Base-by-base conservation (phyloP, 2,113 vertebrate genomes). In the Vulpes ferrilata region DNA sequence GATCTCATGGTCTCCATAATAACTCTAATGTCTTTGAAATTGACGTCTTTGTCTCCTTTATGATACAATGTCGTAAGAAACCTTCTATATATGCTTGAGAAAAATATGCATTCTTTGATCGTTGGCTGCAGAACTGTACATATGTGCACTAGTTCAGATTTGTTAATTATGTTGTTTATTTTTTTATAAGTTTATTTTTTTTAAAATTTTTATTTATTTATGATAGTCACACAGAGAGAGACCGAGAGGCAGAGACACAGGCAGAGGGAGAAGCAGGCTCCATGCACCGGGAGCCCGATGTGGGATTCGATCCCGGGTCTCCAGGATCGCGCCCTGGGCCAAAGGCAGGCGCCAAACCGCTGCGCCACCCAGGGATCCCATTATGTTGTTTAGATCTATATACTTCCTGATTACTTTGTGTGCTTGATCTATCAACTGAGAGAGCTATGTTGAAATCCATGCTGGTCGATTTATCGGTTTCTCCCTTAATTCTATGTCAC, bases 21-120 rank as follows among this genome's bases (percentile, higher is more conserved):
- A 35, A 51, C 7, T 65, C 15, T 38, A 13, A 2, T 30, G 22
- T 22, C 48, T 67, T 73, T 55, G 30, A 78, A 95, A 17, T 17
- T 30, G 2, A 55, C 38, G 48, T 48, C 60, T 93, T 78, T 20
- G 23, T 62, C 88, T 89, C 35, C 19, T 17, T 30, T 32, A 69
- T 89, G 19, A 59, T 78, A 69, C 76, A 96, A 88, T 59, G 30
- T 88, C 13, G 12, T 71, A 87, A 81, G n/a, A 82, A 81, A 64
- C 9, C 27, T 84, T 60, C 19, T 7, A 78, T 76, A 78, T 55
- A n/a, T 48, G 11, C 30, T 59, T 48, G 30, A 80, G 23, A 86
- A 90, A 67, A 79, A 73, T n/a, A n/a, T 32, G 7, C 3, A 59
- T 48, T 84, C 30, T 53, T 90, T 57, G 53, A 69, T 9, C 51